Conservation (phyloP, 2,113 vertebrate genomes). For the Phylloscopus trochilus region DNA sequence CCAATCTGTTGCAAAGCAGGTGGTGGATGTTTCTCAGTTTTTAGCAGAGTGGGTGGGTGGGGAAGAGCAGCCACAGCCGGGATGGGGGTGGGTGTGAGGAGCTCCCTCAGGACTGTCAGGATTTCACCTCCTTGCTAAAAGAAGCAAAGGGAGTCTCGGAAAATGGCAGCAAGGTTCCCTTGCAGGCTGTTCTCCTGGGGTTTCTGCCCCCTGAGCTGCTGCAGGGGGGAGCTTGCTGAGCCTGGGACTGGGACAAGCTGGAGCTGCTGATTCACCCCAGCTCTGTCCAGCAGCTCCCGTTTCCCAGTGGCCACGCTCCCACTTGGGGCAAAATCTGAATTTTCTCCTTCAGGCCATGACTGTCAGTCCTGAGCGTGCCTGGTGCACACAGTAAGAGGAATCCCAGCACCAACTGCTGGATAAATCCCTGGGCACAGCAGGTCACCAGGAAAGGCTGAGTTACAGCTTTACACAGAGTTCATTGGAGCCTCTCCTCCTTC, state of each 20-base stretch:
- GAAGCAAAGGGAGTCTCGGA: not conserved
- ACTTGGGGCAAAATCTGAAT: not conserved
- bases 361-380: not conserved
- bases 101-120: not conserved
- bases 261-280: not conserved
- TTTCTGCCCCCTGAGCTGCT: not conserved
- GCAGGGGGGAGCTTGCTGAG: not conserved
- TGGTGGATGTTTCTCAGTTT: not conserved
- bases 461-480: not conserved
- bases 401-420: not conserved
- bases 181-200: rapidly evolving
- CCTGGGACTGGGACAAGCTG: not conserved
- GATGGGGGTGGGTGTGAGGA: not conserved
- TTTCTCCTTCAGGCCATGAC: not conserved
- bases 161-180: not conserved
- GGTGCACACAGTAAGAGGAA: not conserved
- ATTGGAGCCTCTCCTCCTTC: not conserved
- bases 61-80: not conserved
- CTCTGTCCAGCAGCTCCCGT: not conserved
- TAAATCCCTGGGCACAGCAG: not conserved
- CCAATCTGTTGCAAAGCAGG: not conserved
- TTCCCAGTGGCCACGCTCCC: not conserved
- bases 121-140: not conserved
- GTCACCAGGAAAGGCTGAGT: not conserved
- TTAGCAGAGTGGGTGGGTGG: not conserved